A percentile compares a stretch with the other conserved stretches of the same genome.
These are phyloP conservation scores for Samia ricini DNA, from an alignment of 1,140 invertebrate species.

Conservation along the genomic window DNA sequence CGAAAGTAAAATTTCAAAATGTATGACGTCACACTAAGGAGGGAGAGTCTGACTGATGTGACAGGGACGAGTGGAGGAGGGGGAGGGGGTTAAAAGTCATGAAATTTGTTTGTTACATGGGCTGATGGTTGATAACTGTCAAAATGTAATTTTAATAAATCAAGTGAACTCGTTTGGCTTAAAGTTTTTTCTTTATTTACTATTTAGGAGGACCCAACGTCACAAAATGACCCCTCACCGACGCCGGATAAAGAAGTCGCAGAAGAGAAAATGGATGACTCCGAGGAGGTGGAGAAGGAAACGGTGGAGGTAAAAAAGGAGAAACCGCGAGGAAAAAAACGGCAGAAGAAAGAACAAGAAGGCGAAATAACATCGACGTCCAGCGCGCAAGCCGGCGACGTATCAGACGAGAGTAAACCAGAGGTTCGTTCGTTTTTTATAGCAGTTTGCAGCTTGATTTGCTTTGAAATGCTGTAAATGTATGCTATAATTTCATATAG, in stretches of 20 bases:
- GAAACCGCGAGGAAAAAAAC: constrained; percentile 2
- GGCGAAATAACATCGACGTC: constrained; percentile 58
- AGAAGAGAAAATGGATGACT: constrained; percentile 35
- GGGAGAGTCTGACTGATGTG: no score
- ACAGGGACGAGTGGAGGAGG: no score
- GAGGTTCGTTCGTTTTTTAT: constrained; percentile 25
- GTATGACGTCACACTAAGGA: no score
- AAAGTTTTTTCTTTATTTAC: no score
- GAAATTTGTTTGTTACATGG: no score
- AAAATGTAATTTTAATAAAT: no score
- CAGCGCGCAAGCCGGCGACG: constrained; percentile 32
- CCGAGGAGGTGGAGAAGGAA: constrained; percentile 25
- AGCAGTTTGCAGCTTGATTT: neutral
- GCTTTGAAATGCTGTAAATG: no score
- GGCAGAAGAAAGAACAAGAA: constrained; percentile 50
- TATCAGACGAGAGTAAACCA: constrained; percentile 28
- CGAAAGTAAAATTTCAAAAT: no score
- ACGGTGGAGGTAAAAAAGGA: constrained; percentile 27
- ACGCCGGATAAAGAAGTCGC: constrained; percentile 38
- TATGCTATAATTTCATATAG: no score
- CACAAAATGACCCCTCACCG: constrained; percentile 44
- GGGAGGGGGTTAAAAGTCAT: no score
- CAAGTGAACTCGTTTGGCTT: no score
- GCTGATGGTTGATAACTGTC: no score
- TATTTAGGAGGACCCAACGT: constrained; percentile 43